Base-by-base conservation (phyloP, 2,113 vertebrate genomes). In the Diadophis punctatus region DNA sequence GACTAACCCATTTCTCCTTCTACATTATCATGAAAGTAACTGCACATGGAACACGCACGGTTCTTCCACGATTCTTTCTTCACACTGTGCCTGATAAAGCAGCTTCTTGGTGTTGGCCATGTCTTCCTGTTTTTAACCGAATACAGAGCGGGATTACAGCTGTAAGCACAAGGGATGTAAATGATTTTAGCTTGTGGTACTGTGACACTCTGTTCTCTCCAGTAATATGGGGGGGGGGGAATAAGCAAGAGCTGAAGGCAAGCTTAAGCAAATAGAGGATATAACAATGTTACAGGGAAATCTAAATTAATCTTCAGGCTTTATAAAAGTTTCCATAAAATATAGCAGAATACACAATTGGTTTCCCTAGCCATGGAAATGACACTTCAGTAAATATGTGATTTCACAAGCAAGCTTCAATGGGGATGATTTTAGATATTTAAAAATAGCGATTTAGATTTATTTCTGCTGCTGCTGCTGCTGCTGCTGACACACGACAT, bases 261-360 rank as follows among this genome's bases (percentile, higher is more conserved):
- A 94, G 46, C 51, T 20, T n/a, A 88, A 46, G 74, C n/a, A 94
- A 95, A 94, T 87, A 94, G 96, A 96, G 53, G 25, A 93, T 88
- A 88, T 51, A 91, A 58, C 89, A 95, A 92, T 53, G 74, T 90
- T 92, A 93, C 60, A 95, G 92, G 94, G 92, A 93, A 23, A 91
- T 11, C 3, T 63, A 74, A 94, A 93, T 95, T 90, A 93, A 93
- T 94, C 84, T 94, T 93, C 39, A 89, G 86, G n/a, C 58, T 93
- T 93, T 93, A 34, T 39, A 1, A 95, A 89, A 3, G 91, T 90
- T 58, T 95, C 74, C 53, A 90, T 94, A 91, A 95, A 94, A 93
- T 92, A 53, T 16, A 92, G 90, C 90, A 92, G 16, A 95, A 93
- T 48, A 14, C 22, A 93, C 87, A 90, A 95, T 88, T 14, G 2